Evolutionary conservation across 2,113 vertebrate genomes (phyloP), one percentile per base, ranked within the genome.

Genomic region (Nanorana parkeri): DNA sequence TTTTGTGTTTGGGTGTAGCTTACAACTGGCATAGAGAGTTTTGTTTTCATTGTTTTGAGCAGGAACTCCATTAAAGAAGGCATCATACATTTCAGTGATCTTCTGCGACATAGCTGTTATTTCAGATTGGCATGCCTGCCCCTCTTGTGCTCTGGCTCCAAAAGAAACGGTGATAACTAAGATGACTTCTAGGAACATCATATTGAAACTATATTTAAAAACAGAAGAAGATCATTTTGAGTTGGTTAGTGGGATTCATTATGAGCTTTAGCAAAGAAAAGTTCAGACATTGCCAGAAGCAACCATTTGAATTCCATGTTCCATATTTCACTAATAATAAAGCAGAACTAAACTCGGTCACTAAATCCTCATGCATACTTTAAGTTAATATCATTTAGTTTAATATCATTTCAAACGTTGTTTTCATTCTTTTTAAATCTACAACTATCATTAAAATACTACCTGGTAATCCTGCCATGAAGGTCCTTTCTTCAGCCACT

Each of bases 1-100:
- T 15, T 85, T 86, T 80, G 88, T 86, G 65, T 91, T 97, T 13
- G 97, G 95, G 83, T 84, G 90, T 89, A 98, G 88, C 54, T 85
- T 88, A 85, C 97, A 99, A 11, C 86, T 19, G 2, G 95, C 90
- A 0, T 95, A 92, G 66, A 93, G 78, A 3, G 86, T 79, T 47
- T 85, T 75, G 15, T 90, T 86, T 11, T 87, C 84, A 8, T 86
- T 61, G 0, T 2, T 58, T 0, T 65, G 56, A 2, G 54, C 77
- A 0, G 74, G 32, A 0, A 71, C 85, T 0, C 84, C 85, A 13
- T 83, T 83, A 6, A 82, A 83, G 68, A 85, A 51, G 36, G 2
- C 52, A 64, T 88, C 20, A 92, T 91, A 93, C 23, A 94, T 88
- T 20, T 91, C 91, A 0, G 83, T 86, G 77, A 94, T 83, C 77